Evolutionary conservation across 2,888 invertebrate genomes (phyloP), one percentile per base, ranked within the genome.

Genomic region (Chalcis sispes): DNA sequence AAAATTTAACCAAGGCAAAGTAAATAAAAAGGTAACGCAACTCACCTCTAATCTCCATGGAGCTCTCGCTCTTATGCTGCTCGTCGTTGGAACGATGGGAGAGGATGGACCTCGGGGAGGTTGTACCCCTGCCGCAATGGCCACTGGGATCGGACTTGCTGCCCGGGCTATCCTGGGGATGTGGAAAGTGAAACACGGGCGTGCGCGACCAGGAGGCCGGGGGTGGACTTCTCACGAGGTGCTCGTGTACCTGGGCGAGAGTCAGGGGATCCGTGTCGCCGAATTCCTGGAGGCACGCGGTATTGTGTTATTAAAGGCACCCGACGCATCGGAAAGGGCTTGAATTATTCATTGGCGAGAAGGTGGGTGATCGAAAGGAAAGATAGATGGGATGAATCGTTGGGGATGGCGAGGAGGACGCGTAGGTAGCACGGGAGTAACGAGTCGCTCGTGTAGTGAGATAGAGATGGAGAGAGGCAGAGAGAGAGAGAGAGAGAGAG

Each of bases 151-250:
- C 84, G 72, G 77, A 83, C 56, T 78, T 82, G 48, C 88, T 89
- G 52, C 87, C 88, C 72, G 89, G 89, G 76, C 89, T 89, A 8
- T 54, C 40, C n/a, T 64, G 75, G 1, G 20, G 61, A 81, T 89
- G 89, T 1, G 92, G 91, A 83, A 92, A 92, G 79, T 91, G 90
- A 83, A 92, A 92, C 71, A 91, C 88, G n/a, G 92, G 91, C 50
- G 91, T 90, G 81, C 90, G 90, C 32, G 94, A 94, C 94, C 95
- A 94, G 79, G 92, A 93, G 23, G 92, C 94, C 0, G 95, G 95
- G 1, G 95, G 95, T 32, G 95, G 95, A 80, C 94, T 95, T 77
- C 95, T 90, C 65, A 95, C 95, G 91, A 95, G 92, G 85, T 95
- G 95, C 84, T 95, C 94, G 83, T 95, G 95, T 72, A 95, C 93